These are phyloP conservation scores for Acropternis orthonyx DNA, from an alignment of 2,797 vertebrate species.

Conservation along the genomic window DNA sequence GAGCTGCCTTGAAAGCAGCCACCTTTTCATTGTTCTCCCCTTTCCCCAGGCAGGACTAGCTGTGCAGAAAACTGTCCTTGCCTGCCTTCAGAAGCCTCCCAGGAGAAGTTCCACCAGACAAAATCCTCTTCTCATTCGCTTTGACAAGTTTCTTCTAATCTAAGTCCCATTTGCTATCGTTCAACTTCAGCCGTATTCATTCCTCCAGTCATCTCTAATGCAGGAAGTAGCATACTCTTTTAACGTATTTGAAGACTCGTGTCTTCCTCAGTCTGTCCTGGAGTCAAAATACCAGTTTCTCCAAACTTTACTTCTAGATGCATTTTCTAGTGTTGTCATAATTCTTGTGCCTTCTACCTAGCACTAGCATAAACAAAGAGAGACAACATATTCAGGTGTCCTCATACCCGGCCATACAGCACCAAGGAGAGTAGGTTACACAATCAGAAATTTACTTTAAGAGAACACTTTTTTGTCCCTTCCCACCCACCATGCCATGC, in stretches of 20 bases:
- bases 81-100: background rate
- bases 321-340: background rate
- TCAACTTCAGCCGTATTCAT: background rate
- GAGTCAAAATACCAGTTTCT: background rate
- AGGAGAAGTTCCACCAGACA: background rate
- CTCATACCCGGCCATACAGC: background rate
- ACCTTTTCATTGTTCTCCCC: background rate
- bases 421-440: background rate
- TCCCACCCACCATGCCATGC: accelerated
- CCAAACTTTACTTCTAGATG: background rate
- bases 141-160: background rate
- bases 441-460: background rate
- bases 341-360: background rate
- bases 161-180: background rate
- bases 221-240: background rate
- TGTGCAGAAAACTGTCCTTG: background rate
- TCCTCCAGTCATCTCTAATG: background rate
- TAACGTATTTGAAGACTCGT: accelerated
- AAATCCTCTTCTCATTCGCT: background rate
- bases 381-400: background rate
- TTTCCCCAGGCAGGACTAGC: background rate
- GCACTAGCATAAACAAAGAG: background rate
- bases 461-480: background rate
- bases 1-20: background rate
- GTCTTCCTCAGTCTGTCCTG: background rate